These are phyloP conservation scores for Sinocyclocheilus maitianheensis DNA, from an alignment of 2,113 vertebrate species.

Conservation along the genomic window DNA sequence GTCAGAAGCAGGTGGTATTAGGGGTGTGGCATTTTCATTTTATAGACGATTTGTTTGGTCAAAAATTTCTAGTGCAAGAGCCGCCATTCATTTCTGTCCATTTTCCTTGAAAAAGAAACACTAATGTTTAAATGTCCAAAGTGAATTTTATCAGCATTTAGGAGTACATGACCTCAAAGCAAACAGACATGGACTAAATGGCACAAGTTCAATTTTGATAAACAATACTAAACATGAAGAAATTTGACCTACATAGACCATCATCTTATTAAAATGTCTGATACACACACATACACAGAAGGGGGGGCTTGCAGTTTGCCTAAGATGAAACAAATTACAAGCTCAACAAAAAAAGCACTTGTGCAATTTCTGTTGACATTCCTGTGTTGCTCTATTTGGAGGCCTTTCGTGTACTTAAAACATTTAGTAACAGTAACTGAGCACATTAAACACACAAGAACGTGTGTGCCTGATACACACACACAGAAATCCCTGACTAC, in stretches of 20 bases:
- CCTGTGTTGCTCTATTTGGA: slow-evolving; percentile 41
- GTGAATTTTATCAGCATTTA: background rate
- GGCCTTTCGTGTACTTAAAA: slow-evolving; percentile 54
- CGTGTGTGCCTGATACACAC: slow-evolving; percentile 22
- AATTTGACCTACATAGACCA: background rate
- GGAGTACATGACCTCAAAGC: background rate
- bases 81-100: background rate
- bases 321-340: background rate
- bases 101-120: background rate
- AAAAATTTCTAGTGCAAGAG: background rate
- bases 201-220: background rate
- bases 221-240: background rate
- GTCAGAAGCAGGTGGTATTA: background rate
- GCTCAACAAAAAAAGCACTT: slow-evolving; percentile 45
- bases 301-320: no score
- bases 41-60: background rate
- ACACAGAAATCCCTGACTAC: background rate
- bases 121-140: background rate
- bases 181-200: background rate
- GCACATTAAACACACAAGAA: slow-evolving; percentile 47
- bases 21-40: background rate
- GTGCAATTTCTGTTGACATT: slow-evolving; percentile 39
- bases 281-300: background rate
- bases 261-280: background rate
- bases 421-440: slow-evolving; percentile 30